A percentile compares a stretch with the other conserved stretches of the same genome.
Evolutionary conservation across 2,888 invertebrate genomes (phyloP).

Genomic region (Gerris lacustris): DNA sequence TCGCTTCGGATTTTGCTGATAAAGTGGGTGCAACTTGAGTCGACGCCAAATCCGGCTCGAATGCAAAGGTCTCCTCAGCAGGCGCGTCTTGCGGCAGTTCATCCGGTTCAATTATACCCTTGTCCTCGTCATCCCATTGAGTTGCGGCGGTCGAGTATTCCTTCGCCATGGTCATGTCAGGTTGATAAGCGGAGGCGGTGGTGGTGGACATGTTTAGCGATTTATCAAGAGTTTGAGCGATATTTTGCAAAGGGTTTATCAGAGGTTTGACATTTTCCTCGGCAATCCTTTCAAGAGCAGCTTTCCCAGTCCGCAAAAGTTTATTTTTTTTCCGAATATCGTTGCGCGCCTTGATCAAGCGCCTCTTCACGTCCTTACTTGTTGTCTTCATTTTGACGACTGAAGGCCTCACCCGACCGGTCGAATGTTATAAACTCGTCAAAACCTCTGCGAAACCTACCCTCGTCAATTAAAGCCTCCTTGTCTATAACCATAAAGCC

Average conservation of each 20-base stretch:
- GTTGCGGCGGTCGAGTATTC: not conserved
- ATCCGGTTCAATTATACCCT: not conserved
- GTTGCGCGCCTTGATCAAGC: not conserved
- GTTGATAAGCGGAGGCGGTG: not conserved
- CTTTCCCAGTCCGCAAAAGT: not conserved
- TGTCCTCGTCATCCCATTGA: not conserved
- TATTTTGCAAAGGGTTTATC: not conserved
- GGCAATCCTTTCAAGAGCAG: not conserved
- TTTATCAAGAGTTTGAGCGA: not conserved
- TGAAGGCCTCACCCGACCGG: not conserved
- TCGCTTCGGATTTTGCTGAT: not conserved
- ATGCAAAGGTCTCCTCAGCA: not conserved
- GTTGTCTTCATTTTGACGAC: not conserved
- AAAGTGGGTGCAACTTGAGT: not conserved
- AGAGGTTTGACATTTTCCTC: slow-evolving; percentile 2
- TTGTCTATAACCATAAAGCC: slow-evolving; percentile 24
- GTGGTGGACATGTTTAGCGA: not conserved
- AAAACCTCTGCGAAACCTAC: slow-evolving; percentile 33
- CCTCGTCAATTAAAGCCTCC: slow-evolving; percentile 30
- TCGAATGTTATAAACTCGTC: slow-evolving; percentile 25
- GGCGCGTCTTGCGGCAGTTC: not conserved
- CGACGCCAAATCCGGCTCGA: not conserved
- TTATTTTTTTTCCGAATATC: not conserved
- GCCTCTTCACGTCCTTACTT: not conserved
- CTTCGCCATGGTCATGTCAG: not conserved